A percentile compares a stretch with the other conserved stretches of the same genome.
Conservation (phyloP, 2,113 vertebrate species). For the Quiscalus mexicanus region DNA sequence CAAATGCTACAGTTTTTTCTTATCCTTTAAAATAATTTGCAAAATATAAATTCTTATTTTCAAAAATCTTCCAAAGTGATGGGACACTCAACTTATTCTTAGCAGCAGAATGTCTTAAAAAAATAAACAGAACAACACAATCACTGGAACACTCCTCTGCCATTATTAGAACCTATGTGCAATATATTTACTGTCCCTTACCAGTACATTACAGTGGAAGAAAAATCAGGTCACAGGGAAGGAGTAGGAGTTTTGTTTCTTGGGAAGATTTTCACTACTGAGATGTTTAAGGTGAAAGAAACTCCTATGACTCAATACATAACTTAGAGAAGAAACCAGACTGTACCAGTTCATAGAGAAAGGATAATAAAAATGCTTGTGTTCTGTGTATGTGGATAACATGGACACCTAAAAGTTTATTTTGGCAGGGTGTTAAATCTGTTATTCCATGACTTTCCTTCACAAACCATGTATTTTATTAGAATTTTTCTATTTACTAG, state of each 20-base stretch:
- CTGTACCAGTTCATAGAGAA: neutral
- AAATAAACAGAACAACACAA: neutral
- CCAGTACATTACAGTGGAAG: neutral
- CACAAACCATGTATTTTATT: neutral
- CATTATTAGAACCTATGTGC: neutral
- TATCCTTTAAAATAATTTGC: neutral
- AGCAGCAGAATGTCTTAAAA: neutral
- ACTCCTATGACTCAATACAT: neutral
- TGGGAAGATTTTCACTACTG: neutral
- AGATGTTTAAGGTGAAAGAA: slow-evolving; percentile 17
- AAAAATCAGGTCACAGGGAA: neutral
- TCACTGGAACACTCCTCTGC: neutral
- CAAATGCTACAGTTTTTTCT: neutral
- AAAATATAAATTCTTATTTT: neutral
- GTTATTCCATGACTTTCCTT: neutral
- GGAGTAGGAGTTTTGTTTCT: slow-evolving; percentile 25
- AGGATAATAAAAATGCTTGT: neutral
- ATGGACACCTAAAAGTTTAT: neutral
- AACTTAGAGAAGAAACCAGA: neutral
- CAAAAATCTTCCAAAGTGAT: neutral
- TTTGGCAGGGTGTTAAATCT: neutral
- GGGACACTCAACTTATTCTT: neutral
- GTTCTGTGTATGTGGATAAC: neutral
- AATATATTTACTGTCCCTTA: neutral
- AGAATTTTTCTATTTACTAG: neutral